Evolutionary conservation across 2,113 vertebrate species (phyloP), one percentile per base, ranked within the genome.

Genomic region (Erinaceus europaeus): DNA sequence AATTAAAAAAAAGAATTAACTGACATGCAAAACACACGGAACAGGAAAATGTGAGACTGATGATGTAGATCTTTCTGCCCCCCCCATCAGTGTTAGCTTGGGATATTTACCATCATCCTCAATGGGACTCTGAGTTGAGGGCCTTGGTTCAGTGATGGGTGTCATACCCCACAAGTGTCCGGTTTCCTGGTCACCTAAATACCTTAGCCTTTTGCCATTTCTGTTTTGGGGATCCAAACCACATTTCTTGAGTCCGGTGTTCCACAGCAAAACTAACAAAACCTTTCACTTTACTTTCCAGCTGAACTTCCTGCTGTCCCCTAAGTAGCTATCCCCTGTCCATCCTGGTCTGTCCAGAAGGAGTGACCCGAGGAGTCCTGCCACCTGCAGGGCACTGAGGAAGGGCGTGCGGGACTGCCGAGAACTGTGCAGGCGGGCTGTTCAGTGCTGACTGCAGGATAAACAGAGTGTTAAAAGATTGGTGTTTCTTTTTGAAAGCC

Each of bases 251-350:
- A 53, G 25, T 29, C 3, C 4, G 2, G 5, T 42, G 25, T 57
- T 72, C 50, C 32, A 34, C 14, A 46, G 80, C 34, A 38, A 53
- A 84, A 52, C 85, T 96, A 81, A 97, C 0, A 0, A 4, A 34
- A 44, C 10, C 77, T 92, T 92, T 78, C 6, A 4, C 87, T 86
- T 91, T 96, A 71, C 93, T 67, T 97, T 98, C 81, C 97, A 99
- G 99, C 97, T 99, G 90, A 99, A 98, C 94, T 96, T 99, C 44
- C 96, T 99, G 86, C 95, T 99, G 77, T 98, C 98, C 93, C 97
- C 98, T 93, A 99, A 99, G 84, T 99, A 98, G 80, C 55, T 4
- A 86, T 0, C 67, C 13, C 8, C 59, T 3, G 9, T 73, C 64
- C 21, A 3, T 62, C 48, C 64, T 34, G 36, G 89, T 78, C 57